Base-by-base conservation (phyloP, 2,888 invertebrate species). In the Osmoderma eremita region DNA sequence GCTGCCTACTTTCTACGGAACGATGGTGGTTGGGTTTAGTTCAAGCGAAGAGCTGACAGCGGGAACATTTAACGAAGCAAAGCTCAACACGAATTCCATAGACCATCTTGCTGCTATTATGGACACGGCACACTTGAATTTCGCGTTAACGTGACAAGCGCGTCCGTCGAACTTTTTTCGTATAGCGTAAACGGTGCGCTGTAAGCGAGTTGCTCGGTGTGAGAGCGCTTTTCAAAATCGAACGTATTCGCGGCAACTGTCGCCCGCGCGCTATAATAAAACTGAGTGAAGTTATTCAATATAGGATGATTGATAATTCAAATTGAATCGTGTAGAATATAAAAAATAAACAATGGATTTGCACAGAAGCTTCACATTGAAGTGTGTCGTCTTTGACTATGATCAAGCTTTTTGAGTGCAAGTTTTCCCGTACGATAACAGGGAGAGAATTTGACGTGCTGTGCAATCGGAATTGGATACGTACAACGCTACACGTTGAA, bases 1-100 rank as follows among this genome's bases (percentile, higher is more conserved):
- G 74, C 73, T 76, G 77, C 77, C 79, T 77, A 79, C 80, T 81
- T 81, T 80, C 80, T 80, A 80, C 78, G 74, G 71, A 74, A 73
- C 70, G 74, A 72, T 74, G 74, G 72, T 73, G 75, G 74, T 73
- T 71, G 72, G 69, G 75, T 78, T 78, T 78, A 79, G 78, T 79
- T 75, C 78, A 74, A 77, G 76, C 77, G 76, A 78, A 78, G 78
- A 78, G 76, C 71, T 75, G 76, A 77, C 72, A 70, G 72, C 71
- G 74, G 74, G 72, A 73, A 69, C 73, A 75, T 73, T 69, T 67
- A 68, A 41, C 64, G 50, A 67, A 48, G 42, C 56, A 68, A 68
- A 68, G 68, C 68, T 68, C 54, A 63, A 45, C 48, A 56, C 38
- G 50, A 20, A 48, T 58, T 61, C 50, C 58, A 56, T 49, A 65